Conservation (phyloP, 1,140 invertebrate genomes). For the Bombus vancouverensis region DNA sequence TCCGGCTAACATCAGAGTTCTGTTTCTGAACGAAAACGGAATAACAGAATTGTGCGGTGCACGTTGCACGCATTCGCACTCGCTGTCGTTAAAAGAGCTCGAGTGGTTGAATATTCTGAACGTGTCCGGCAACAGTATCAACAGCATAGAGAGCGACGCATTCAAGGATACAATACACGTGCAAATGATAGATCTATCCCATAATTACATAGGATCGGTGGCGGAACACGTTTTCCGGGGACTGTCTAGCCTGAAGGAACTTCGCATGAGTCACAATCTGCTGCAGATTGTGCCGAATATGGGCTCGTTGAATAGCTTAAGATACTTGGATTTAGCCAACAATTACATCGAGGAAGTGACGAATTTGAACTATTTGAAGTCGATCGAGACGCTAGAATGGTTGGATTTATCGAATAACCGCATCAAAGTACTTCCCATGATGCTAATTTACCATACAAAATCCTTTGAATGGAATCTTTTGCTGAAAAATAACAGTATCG, state of each 20-base stretch:
- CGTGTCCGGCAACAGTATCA: slow-evolving; percentile 69
- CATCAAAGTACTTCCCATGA: slow-evolving; percentile 67
- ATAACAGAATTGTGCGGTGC: slow-evolving; percentile 67
- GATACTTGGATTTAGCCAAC: slow-evolving; percentile 66
- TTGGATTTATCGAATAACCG: slow-evolving; percentile 67
- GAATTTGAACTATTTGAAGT: slow-evolving; percentile 44
- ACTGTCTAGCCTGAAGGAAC: slow-evolving; percentile 39
- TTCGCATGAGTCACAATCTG: slow-evolving; percentile 72
- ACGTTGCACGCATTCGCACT: slow-evolving; percentile 49
- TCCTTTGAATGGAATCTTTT: neutral
- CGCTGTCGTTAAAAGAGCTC: slow-evolving; percentile 58
- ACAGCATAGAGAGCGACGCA: slow-evolving; percentile 58
- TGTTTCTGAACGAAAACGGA: slow-evolving; percentile 71
- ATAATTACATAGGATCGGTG: slow-evolving; percentile 66
- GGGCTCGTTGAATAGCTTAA: slow-evolving; percentile 49
- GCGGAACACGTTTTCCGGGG: slow-evolving; percentile 52
- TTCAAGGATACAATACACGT: slow-evolving; percentile 65
- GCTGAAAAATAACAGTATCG: slow-evolving; percentile 3
- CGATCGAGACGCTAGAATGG: slow-evolving; percentile 60
- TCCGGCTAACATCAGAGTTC: slow-evolving; percentile 48
- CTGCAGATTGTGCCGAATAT: slow-evolving; percentile 60
- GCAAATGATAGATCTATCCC: slow-evolving; percentile 68
- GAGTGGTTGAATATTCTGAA: slow-evolving; percentile 65
- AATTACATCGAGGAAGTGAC: slow-evolving; percentile 69
- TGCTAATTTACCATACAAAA: neutral